Evolutionary conservation across 2,113 vertebrate species (phyloP).

Genomic region (Perca schrenkii): DNA sequence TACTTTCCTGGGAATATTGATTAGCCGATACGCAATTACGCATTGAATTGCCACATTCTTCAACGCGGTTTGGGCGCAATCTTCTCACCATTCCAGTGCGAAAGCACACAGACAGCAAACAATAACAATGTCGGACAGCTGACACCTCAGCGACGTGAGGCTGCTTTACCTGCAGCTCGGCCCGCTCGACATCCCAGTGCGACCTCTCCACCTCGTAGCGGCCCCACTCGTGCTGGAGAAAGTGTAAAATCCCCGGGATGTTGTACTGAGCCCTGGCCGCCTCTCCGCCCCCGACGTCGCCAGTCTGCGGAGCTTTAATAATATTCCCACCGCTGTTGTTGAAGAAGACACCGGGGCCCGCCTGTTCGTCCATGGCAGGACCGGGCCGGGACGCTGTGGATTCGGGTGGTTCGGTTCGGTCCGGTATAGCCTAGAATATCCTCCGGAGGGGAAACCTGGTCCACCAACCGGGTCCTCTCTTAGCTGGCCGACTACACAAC

Average conservation of each 20-base stretch:
- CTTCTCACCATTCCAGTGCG: too few relatives aligned
- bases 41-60: fast-evolving
- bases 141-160: not conserved
- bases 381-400: conserved; percentile 50
- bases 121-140: conserved; percentile 5
- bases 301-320: conserved; percentile 77
- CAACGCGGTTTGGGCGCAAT: not conserved
- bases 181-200: conserved; percentile 94
- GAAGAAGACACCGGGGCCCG: conserved; percentile 94
- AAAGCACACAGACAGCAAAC: conserved; percentile 3
- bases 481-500: conserved; percentile 13
- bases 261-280: conserved; percentile 92
- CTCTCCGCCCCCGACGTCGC: conserved; percentile 82
- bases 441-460: not conserved
- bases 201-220: conserved; percentile 94
- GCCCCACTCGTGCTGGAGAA: conserved; percentile 97
- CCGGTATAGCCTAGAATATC: conserved; percentile 37
- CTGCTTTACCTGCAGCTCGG: conserved; percentile 92
- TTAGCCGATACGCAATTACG: fast-evolving
- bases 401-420: conserved; percentile 41
- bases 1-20: not conserved
- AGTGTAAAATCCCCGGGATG: conserved; percentile 94
- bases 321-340: conserved; percentile 78
- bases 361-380: conserved; percentile 95
- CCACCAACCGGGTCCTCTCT: conserved; percentile 34